A percentile compares a stretch with the other conserved stretches of the same genome.
These are phyloP conservation scores for Mormyrus proboscirostris DNA, from an alignment of 2,797 vertebrate genomes.

Conservation along the genomic window DNA sequence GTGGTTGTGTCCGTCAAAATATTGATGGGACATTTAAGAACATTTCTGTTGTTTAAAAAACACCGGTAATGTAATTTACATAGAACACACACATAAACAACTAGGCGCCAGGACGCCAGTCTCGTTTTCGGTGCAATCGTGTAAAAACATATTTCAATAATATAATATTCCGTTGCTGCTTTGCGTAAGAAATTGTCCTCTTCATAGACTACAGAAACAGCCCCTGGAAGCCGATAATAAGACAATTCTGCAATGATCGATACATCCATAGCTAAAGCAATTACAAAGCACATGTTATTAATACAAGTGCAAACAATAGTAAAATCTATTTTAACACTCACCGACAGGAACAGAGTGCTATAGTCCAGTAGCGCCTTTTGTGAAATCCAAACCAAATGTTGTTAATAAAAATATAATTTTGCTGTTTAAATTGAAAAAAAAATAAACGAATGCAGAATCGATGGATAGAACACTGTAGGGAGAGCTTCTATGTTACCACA, in stretches of 20 bases:
- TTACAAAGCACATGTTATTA: constrained; percentile 25
- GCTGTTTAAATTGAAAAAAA: constrained; percentile 36
- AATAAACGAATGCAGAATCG: constrained; percentile 23
- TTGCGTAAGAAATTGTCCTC: background rate
- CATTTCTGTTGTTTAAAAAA: background rate
- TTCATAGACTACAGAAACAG: background rate
- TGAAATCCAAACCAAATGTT: constrained; percentile 56
- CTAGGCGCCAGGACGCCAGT: background rate
- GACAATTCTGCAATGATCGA: background rate
- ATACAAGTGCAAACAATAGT: constrained; percentile 17
- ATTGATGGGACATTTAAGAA: background rate
- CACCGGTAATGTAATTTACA: background rate
- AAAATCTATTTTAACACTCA: constrained; percentile 49
- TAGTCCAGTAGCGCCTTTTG: constrained; percentile 51
- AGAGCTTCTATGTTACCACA: constrained; percentile 12
- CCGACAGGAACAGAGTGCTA: constrained; percentile 57
- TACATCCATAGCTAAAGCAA: constrained; percentile 6
- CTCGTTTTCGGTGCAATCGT: background rate
- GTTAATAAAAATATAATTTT: constrained; percentile 31
- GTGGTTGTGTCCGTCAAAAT: background rate
- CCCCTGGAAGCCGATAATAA: background rate
- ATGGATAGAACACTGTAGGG: background rate
- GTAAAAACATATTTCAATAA: background rate
- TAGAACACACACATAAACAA: background rate
- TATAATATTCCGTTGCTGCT: background rate